These are phyloP conservation scores for Microhierax caerulescens DNA, from an alignment of 2,797 vertebrate species.

Conservation along the genomic window DNA sequence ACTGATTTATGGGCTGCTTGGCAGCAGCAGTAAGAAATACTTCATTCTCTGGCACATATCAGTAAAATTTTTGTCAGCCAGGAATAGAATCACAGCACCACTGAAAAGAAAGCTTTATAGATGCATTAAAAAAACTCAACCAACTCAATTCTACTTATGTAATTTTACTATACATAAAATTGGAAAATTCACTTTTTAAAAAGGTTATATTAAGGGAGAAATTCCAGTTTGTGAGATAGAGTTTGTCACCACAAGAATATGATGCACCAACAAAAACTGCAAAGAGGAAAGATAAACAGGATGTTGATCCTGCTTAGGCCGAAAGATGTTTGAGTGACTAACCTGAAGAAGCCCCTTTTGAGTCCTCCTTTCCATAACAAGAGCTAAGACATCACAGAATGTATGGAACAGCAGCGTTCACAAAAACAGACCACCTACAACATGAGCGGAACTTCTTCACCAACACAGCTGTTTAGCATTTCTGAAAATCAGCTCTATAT, in stretches of 20 bases:
- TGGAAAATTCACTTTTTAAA: not conserved
- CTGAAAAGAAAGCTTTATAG: not conserved
- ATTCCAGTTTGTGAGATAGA: not conserved
- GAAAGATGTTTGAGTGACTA: not conserved
- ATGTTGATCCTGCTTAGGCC: not conserved
- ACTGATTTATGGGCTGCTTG: conserved; percentile 13
- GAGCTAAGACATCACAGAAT: not conserved
- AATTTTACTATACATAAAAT: not conserved
- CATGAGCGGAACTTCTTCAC: not conserved
- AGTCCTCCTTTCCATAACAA: not conserved
- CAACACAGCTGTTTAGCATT: not conserved
- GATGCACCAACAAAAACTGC: not conserved
- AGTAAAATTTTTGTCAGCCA: not conserved
- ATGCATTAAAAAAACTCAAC: not conserved
- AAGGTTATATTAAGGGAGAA: not conserved
- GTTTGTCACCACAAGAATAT: not conserved
- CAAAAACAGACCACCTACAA: not conserved
- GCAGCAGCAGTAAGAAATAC: not conserved
- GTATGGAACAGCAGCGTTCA: not conserved
- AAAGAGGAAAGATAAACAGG: not conserved
- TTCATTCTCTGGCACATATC: not conserved
- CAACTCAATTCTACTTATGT: not conserved
- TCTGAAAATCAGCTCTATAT: not conserved
- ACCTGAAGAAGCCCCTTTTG: not conserved
- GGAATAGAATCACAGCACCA: not conserved